phyloP scores from a whole-genome alignment of 1,140 invertebrate genomes.

The Goniozus legneri region DNA sequence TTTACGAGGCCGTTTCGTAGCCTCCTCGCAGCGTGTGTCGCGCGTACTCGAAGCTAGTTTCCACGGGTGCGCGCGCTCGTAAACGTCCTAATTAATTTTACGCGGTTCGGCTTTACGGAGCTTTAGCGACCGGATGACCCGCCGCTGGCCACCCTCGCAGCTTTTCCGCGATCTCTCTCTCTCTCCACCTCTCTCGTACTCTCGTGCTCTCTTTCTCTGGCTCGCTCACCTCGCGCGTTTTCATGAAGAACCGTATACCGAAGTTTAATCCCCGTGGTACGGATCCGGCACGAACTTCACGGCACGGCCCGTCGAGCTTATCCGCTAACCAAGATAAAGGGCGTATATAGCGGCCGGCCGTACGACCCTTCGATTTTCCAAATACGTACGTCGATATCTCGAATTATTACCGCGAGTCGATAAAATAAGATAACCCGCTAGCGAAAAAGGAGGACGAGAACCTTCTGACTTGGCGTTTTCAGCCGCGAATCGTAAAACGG shows the following conservation, averaged over 20 bases:
- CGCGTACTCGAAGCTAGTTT: neutral
- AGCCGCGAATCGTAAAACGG: too few relatives aligned
- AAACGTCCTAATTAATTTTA: constrained; percentile 33
- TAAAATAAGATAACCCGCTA: too few relatives aligned
- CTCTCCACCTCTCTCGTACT: neutral
- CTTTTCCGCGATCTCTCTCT: constrained; percentile 9
- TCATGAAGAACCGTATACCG: constrained; percentile 8
- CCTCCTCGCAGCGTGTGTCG: neutral
- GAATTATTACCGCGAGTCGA: too few relatives aligned
- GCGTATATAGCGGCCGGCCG: neutral
- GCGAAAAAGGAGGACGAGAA: neutral
- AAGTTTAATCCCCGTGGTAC: constrained; percentile 17
- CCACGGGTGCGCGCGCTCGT: constrained; percentile 16
- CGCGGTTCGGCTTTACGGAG: constrained; percentile 17
- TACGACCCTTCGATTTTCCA: constrained; percentile 13
- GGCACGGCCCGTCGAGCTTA: constrained; percentile 4
- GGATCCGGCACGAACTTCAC: constrained; percentile 1
- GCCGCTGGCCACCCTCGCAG: neutral
- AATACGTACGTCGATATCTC: too few relatives aligned
- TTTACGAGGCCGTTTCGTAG: constrained; percentile 22
- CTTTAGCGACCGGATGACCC: constrained; percentile 5
- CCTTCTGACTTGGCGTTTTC: neutral
- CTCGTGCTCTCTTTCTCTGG: neutral
- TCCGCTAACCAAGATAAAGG: constrained; percentile 11
- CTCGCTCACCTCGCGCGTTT: neutral